Percentiles rank a stretch among this genome's conserved stretches.
Conservation (phyloP, 2,888 invertebrate genomes). For the Drosophila trichaetosa region DNA sequence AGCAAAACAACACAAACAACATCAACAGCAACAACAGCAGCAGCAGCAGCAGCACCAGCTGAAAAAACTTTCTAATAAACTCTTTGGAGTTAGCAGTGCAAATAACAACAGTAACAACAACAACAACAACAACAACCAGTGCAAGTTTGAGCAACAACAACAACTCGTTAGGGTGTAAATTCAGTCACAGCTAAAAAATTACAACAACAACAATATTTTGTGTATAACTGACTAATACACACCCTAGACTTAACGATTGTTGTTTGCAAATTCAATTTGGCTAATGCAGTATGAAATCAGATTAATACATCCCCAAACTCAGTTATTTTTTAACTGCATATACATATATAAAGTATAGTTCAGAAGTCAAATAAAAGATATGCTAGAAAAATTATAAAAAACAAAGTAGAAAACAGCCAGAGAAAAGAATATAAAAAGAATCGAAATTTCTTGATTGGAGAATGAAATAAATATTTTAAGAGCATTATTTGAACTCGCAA, state of each 20-base stretch:
- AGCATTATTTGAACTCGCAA: background rate
- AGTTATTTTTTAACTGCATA: background rate
- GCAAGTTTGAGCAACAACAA: conserved; percentile 26
- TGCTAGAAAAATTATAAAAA: background rate
- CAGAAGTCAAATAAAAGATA: background rate
- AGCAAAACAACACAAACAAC: conserved; percentile 13
- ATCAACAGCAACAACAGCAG: background rate
- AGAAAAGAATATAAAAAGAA: background rate
- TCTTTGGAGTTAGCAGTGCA: conserved; percentile 58
- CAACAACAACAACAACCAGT: conserved; percentile 29
- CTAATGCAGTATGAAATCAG: background rate
- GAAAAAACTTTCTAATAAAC: conserved; percentile 75
- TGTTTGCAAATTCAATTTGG: background rate
- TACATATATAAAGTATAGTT: no score
- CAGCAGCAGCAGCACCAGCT: conserved; percentile 40
- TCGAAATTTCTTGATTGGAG: background rate
- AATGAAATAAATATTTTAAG: background rate
- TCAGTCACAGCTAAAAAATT: conserved; percentile 38
- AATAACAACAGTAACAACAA: conserved; percentile 30
- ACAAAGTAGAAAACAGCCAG: background rate
- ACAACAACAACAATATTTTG: background rate
- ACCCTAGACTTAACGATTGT: background rate
- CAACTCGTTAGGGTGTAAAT: conserved; percentile 57
- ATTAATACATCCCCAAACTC: background rate
- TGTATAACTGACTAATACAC: background rate